These are phyloP conservation scores for Vicugna pacos DNA, from an alignment of 2,113 vertebrate genomes.

Conservation along the genomic window DNA sequence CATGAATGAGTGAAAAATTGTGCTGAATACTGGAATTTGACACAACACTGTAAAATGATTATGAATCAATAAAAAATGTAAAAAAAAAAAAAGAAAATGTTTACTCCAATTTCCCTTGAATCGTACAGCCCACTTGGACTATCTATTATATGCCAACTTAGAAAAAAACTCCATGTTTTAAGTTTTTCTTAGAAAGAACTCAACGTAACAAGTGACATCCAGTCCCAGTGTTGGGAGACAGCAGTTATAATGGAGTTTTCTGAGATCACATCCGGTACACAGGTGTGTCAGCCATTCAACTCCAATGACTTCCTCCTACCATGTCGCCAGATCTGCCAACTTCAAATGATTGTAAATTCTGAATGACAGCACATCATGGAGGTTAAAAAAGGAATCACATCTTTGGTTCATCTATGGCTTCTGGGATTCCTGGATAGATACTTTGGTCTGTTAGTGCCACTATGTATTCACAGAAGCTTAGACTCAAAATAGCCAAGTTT, in stretches of 20 bases:
- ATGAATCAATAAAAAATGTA: too few relatives aligned
- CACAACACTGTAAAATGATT: too few relatives aligned
- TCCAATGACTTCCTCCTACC: neutral
- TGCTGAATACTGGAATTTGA: too few relatives aligned
- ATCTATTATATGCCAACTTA: neutral
- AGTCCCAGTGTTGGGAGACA: neutral
- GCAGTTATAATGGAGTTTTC: neutral
- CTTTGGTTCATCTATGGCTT: neutral
- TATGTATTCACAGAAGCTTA: neutral
- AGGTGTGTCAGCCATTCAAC: neutral
- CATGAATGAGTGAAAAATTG: too few relatives aligned
- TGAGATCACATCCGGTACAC: neutral
- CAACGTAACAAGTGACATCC: neutral
- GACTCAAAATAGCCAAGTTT: neutral
- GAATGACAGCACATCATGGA: neutral
- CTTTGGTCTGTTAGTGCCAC: neutral
- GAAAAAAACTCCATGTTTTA: neutral
- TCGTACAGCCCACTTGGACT: neutral
- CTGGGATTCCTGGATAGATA: neutral
- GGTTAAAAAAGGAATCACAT: neutral
- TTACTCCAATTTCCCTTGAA: neutral
- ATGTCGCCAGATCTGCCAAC: neutral
- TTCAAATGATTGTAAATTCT: neutral
- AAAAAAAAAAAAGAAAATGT: neutral
- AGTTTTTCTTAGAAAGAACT: neutral